phyloP scores from a whole-genome alignment of 1,140 invertebrate species.

The Drosophila malerkotliana region DNA sequence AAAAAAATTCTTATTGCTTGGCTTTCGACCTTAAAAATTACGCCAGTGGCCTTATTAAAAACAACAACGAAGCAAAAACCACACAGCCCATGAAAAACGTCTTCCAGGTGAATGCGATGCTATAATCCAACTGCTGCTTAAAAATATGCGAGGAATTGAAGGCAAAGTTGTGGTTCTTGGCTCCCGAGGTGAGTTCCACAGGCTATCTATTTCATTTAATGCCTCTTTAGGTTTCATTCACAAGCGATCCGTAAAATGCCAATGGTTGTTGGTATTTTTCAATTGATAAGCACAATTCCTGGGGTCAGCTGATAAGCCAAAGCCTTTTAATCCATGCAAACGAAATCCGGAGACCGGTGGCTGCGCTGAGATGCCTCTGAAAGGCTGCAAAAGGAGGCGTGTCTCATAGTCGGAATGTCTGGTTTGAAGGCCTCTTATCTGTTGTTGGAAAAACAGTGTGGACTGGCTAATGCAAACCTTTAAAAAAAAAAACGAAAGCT shows the following conservation, averaged over 20 bases:
- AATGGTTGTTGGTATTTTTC: conserved; percentile 24
- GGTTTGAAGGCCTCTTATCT: conserved; percentile 14
- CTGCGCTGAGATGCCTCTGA: conserved; percentile 1
- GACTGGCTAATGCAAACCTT: neutral
- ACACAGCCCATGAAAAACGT: conserved; percentile 9
- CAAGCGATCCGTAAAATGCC: conserved; percentile 27
- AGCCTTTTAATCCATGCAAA: conserved; percentile 18
- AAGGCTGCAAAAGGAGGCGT: conserved; percentile 7
- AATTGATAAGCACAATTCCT: conserved; percentile 30
- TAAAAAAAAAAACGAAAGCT: too few relatives aligned
- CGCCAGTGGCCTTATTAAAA: conserved; percentile 24
- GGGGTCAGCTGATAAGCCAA: conserved; percentile 29
- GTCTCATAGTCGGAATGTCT: conserved; percentile 6
- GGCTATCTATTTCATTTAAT: conserved; percentile 24
- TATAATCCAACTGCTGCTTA: conserved; percentile 22
- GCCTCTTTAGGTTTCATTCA: conserved; percentile 41
- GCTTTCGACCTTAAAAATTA: conserved; percentile 1
- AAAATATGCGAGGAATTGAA: conserved; percentile 89
- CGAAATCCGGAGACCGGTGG: neutral
- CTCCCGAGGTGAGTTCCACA: conserved; percentile 87
- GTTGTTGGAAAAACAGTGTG: neutral
- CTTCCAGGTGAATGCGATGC: conserved; percentile 42
- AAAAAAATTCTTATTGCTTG: neutral
- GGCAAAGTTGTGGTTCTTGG: conserved; percentile 93
- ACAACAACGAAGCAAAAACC: conserved; percentile 12